Base-by-base conservation (phyloP, 2,888 invertebrate genomes). In the Drosophila tanythrix region DNA sequence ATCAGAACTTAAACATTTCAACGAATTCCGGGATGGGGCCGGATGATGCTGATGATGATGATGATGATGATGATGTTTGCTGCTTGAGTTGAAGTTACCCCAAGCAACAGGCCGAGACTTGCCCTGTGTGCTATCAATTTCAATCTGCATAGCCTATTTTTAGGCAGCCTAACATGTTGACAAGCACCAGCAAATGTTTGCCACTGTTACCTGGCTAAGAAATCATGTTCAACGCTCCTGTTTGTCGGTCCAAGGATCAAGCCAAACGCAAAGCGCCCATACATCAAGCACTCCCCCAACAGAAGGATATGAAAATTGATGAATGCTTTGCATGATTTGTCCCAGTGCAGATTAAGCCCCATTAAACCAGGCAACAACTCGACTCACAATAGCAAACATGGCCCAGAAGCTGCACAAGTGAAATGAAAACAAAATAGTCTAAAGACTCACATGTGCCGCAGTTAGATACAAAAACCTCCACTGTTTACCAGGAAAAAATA, bases 241-340 rank as follows among this genome's bases (percentile, higher is more conserved):
- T 50, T 50, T 53, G 40, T 55, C 11, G 27, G 53, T 57, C 35
- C 40, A 21, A 40, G 46, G 35, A 50, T 59, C 53, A 58, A 71
- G 67, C 61, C 66, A 35, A 50, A 53, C 53, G 51, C 63, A 50
- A n/a, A 61, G 25, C 72, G 6, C 11, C 18, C n/a, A 29, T 27
- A 27, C 18, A 13, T 25, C 55, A 27, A 18, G 2, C 27, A 13
- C 7, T n/a, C 6, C 1, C 25, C 11, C 53, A 40, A 27, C 38
- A 55, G 55, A 63, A 68, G 66, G 84, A 83, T 76, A 85, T 75
- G 73, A 67, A 76, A 81, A 82, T 87, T 89, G 89, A 87, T 87
- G 85, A 87, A 89, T 87, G 88, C 74, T 81, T 79, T 84, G 75
- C 84, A 79, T 83, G 81, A 83, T 81, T 81, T 74, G 76, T 61